Conservation (phyloP, 2,113 vertebrate genomes). For the Nibea albiflora region DNA sequence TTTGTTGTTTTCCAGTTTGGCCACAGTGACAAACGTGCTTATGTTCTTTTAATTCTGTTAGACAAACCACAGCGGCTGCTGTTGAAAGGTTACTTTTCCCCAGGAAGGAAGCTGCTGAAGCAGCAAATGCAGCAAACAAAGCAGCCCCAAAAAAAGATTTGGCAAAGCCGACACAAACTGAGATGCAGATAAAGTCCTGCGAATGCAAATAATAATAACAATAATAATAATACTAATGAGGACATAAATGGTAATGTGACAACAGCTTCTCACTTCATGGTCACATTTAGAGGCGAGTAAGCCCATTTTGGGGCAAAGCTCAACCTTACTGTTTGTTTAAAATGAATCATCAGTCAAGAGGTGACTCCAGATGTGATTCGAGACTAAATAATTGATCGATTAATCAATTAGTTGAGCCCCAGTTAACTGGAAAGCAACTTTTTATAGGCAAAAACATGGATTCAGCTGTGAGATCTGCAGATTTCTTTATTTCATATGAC, state of each 20-base stretch:
- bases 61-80: constrained; percentile 2
- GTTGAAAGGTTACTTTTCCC: constrained; percentile 12
- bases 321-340: not conserved
- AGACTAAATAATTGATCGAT: not conserved
- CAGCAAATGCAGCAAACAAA: constrained; percentile 15
- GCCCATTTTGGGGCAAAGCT: not conserved
- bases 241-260: not conserved
- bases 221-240: not conserved
- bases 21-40: not conserved
- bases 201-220: constrained; percentile 6
- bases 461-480: not conserved
- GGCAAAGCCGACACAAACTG: not conserved
- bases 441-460: not conserved
- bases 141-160: not conserved
- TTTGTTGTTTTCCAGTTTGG: not conserved
- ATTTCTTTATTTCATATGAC: not conserved
- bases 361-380: not conserved
- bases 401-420: not conserved
- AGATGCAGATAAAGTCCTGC: not conserved
- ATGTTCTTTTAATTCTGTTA: not conserved
- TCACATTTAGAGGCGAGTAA: not conserved
- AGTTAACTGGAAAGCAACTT: not conserved
- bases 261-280: not conserved
- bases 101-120: constrained; percentile 11
- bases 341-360: not conserved